phyloP scores from a whole-genome alignment of 2,888 invertebrate species.

The Odontomyia ornata region DNA sequence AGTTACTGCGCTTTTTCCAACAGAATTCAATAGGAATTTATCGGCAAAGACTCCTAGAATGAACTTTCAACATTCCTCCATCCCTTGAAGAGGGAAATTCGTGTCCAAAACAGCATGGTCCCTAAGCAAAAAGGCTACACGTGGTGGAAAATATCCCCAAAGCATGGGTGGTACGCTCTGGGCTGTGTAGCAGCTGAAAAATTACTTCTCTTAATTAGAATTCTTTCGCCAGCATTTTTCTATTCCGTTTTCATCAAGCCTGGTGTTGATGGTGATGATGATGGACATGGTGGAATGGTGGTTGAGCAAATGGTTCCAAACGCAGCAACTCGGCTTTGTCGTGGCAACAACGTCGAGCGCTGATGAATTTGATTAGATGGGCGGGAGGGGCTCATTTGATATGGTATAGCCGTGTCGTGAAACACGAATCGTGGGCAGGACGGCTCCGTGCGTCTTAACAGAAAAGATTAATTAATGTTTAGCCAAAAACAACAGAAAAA shows the following conservation, averaged over 20 bases:
- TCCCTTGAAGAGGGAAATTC: background rate
- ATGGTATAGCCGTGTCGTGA: too few relatives aligned
- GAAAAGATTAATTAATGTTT: constrained; percentile 22
- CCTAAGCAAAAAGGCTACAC: background rate
- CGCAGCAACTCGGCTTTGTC: too few relatives aligned
- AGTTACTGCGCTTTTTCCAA: background rate
- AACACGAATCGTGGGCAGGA: background rate
- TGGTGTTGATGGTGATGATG: constrained; percentile 5
- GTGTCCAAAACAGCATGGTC: background rate
- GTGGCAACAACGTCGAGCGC: background rate
- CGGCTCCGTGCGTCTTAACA: background rate
- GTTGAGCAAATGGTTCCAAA: background rate
- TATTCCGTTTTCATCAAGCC: background rate
- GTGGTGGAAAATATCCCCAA: too few relatives aligned
- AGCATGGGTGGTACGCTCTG: too few relatives aligned
- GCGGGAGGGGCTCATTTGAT: background rate
- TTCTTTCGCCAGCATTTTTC: constrained; percentile 28
- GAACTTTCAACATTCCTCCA: background rate
- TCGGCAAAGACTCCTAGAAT: constrained; percentile 28
- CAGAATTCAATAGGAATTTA: constrained; percentile 24
- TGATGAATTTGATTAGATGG: constrained; percentile 8
- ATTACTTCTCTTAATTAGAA: constrained; percentile 41
- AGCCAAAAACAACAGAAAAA: too few relatives aligned
- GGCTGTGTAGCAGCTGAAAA: constrained; percentile 18
- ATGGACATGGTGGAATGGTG: constrained; percentile 13